Base-by-base conservation (phyloP, 2,888 invertebrate genomes). In the Sminthurides aquaticus region DNA sequence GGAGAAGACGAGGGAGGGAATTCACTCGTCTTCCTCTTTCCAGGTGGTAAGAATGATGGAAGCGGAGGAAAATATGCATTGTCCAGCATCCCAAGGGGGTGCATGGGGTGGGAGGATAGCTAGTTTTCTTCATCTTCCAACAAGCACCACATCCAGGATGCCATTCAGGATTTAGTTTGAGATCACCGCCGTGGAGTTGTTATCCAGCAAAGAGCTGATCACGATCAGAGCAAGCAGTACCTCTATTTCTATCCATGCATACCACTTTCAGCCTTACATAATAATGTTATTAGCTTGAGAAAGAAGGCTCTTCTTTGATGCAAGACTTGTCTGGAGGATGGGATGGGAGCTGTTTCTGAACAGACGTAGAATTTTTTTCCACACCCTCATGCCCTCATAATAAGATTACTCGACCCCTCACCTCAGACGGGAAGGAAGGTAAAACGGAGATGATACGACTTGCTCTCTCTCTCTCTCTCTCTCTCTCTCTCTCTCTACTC, bases 381-480 rank as follows among this genome's bases (percentile, higher is more conserved):
- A 59, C 62, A 62, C 65, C 58, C 61, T 62, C 34, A 57, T 65
- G 61, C 65, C 57, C 57, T 62, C 62, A 62, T 66, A 64, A 64
- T 64, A 64, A 64, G 64, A 64, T 64, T 64, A 56, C 48, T 64
- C 64, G 59, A 64, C 64, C 64, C 64, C 64, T 64, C 64, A 64
- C 64, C 59, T 64, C 34, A 26, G 55, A 27, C 26, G 22, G 60
- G 49, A 49, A 52, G n/a, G 24, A 52, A 20, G 24, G 24, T 52
- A 52, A 52, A 5, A 52, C 54, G 5, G 54, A 52, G 54, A 5
- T n/a, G 5, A 43, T 43, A 8, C 5, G 54, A 20, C n/a, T 22
- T n/a, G n/a, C n/a, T 52, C 54, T 8, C 20, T 8, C 54, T 22
- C 8, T n/a, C 27, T 18, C 43, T 62, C 43, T 29, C 43, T 29